A percentile compares a stretch with the other conserved stretches of the same genome.
phyloP scores from a whole-genome alignment of 2,888 invertebrate genomes.

The Tenthredo amoena region DNA sequence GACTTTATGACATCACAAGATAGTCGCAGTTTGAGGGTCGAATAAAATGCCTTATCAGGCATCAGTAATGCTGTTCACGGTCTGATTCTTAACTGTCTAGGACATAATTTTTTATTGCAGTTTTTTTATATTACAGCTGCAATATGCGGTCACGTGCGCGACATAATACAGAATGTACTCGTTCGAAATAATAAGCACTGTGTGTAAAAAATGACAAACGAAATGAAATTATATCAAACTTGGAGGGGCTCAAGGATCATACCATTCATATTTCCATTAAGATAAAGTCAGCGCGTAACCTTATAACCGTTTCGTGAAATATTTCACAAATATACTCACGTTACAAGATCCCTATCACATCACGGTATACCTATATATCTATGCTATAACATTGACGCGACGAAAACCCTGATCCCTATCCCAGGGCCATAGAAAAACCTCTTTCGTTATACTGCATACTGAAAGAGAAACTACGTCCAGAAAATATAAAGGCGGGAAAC shows the following conservation, averaged over 20 bases:
- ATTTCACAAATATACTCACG: conserved; percentile 2
- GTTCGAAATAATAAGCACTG: not conserved
- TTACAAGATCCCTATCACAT: not conserved
- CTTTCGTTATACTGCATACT: not conserved
- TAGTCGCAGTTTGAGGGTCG: not conserved
- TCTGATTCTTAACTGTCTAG: not conserved
- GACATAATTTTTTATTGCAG: not conserved
- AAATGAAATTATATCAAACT: not conserved
- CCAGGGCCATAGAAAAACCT: not conserved
- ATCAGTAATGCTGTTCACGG: not conserved
- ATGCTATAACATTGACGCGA: not conserved
- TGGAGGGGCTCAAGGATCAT: conserved; percentile 16
- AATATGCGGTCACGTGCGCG: not conserved
- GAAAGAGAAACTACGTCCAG: not conserved
- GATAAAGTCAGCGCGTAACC: not conserved
- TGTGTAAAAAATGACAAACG: not conserved
- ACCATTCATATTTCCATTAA: conserved; percentile 8
- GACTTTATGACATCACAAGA: not conserved
- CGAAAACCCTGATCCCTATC: not conserved
- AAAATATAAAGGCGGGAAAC: not conserved
- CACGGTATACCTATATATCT: not conserved
- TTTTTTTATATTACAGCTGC: not conserved
- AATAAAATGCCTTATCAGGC: not conserved
- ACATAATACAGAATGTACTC: not conserved
- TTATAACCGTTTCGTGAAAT: not conserved